phyloP scores from a whole-genome alignment of 2,888 invertebrate species.

The Platycnemis pennipes region DNA sequence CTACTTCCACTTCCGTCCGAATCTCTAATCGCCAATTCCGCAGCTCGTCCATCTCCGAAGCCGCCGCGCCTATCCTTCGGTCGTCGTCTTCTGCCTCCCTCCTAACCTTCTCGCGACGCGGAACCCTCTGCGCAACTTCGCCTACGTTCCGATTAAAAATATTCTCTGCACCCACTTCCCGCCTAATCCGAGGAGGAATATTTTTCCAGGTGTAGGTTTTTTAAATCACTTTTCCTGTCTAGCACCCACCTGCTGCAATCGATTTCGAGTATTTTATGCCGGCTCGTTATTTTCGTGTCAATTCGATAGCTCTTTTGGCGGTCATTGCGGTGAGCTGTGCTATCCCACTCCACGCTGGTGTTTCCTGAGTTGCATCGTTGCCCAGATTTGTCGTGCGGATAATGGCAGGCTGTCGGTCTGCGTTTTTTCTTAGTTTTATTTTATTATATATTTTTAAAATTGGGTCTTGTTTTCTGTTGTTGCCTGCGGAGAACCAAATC shows the following conservation, averaged over 20 bases:
- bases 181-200: neutral
- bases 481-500: neutral
- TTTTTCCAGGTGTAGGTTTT: neutral
- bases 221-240: neutral
- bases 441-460: neutral
- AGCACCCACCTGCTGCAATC: conserved; percentile 30
- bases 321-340: neutral
- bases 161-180: neutral
- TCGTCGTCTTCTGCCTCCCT: neutral
- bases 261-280: neutral
- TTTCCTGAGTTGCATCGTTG: neutral
- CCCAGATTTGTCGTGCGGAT: conserved; percentile 13
- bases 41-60: neutral
- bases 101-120: neutral
- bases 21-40: conserved; percentile 16
- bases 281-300: conserved; percentile 6
- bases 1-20: conserved; percentile 36
- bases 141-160: neutral
- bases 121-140: neutral
- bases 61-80: neutral
- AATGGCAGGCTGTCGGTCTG: neutral
- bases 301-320: neutral
- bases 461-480: neutral
- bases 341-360: neutral
- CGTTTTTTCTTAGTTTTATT: neutral